A percentile compares a stretch with the other conserved stretches of the same genome.
Evolutionary conservation across 1,140 invertebrate species (phyloP).

Genomic region (Hyposmocoma kahamanoa): DNA sequence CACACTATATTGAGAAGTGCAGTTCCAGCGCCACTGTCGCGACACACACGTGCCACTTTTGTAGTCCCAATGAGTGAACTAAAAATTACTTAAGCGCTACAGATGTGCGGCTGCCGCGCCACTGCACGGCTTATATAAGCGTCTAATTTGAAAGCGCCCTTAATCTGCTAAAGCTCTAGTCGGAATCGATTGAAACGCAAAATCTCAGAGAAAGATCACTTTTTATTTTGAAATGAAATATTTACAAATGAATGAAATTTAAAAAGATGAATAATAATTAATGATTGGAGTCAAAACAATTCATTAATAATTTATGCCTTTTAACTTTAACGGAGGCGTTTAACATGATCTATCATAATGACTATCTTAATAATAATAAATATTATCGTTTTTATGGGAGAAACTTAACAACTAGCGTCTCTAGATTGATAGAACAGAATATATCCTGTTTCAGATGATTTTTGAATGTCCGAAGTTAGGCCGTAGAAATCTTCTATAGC

Average conservation of each 20-base stretch:
- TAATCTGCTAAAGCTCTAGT: too few species aligned
- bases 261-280: conserved; percentile 43
- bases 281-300: conserved; percentile 16
- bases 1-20: too few species aligned
- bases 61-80: too few species aligned
- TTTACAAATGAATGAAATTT: conserved; percentile 57
- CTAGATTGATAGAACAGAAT: conserved; percentile 99
- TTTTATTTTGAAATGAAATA: conserved; percentile 58
- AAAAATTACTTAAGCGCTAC: too few species aligned
- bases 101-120: too few species aligned
- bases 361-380: conserved; percentile 50
- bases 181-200: background rate
- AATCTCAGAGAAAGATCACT: conserved; percentile 34
- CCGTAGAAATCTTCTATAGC: conserved; percentile 99
- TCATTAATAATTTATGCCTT: conserved; percentile 45
- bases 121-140: too few species aligned
- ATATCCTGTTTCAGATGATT: conserved; percentile 99
- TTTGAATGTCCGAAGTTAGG: conserved; percentile 97
- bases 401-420: conserved; percentile 78
- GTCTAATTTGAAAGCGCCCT: too few species aligned
- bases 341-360: conserved; percentile 46
- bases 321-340: conserved; percentile 63
- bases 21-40: too few species aligned
- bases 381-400: conserved; percentile 52
- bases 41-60: too few species aligned